phyloP scores from a whole-genome alignment of 2,113 vertebrate genomes.

The Sylvia atricapilla region DNA sequence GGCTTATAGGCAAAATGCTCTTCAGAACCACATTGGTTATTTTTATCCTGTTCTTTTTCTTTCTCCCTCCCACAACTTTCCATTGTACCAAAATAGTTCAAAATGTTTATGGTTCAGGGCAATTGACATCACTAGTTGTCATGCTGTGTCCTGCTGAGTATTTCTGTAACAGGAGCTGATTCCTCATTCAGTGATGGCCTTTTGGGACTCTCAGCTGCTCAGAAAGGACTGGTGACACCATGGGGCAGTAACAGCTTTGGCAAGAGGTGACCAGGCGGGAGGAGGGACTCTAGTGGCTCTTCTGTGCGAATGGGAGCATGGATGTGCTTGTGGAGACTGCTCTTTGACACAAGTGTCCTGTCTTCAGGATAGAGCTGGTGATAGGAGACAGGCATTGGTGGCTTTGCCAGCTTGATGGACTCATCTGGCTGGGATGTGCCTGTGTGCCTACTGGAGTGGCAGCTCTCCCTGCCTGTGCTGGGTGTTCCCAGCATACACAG shows the following conservation, averaged over 20 bases:
- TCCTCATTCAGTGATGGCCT: background rate
- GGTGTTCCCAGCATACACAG: background rate
- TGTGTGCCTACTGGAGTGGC: rapidly evolving
- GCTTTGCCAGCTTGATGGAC: background rate
- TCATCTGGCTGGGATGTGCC: background rate
- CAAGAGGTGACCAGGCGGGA: background rate
- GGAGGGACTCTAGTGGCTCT: background rate
- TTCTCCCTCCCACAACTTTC: constrained; percentile 50
- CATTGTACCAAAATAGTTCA: constrained; percentile 56
- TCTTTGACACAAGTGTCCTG: background rate
- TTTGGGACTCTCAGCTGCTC: background rate
- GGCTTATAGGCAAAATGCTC: background rate
- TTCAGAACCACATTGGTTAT: background rate
- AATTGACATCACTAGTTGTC: constrained; percentile 12
- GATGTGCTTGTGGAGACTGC: background rate
- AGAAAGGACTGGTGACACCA: rapidly evolving
- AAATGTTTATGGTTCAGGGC: constrained; percentile 42
- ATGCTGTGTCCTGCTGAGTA: background rate
- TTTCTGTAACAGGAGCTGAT: background rate
- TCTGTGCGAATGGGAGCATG: background rate
- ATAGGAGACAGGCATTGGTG: background rate
- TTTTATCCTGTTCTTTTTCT: constrained; percentile 46
- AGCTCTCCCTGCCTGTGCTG: rapidly evolving
- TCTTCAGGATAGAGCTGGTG: background rate
- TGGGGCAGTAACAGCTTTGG: background rate